Base-by-base conservation (phyloP, 2,888 invertebrate species). In the Hirtodrosophila duncani region DNA sequence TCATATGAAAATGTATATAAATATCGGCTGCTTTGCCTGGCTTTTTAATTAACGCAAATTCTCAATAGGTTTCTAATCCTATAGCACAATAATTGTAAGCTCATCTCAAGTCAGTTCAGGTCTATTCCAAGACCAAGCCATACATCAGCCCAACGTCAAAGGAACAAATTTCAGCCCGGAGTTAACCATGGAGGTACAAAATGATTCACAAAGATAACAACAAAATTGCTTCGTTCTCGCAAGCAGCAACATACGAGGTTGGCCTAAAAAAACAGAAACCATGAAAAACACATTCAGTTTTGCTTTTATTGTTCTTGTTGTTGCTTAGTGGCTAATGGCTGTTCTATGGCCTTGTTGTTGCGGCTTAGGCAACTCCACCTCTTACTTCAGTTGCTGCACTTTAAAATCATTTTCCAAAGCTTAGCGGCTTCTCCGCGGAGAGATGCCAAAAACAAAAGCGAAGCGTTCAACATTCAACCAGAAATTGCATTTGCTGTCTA, bases 161-260 rank as follows among this genome's bases (percentile, higher is more conserved):
- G n/a, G n/a, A n/a, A n/a, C n/a, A n/a, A n/a, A n/a, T n/a, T n/a
- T n/a, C 60, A 48, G 57, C 59, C 55, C 61, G 59, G 59, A 65
- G 67, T 68, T 75, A 56, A 61, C 38, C 52, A 50, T 48, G 63
- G 59, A 61, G 50, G 74, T 69, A 77, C 74, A 69, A 72, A 72
- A 77, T 72, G 71, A 72, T 72, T 78, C 72, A 59, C 69, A 62
- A 42, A 77, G 71, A 72, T 72, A 72, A 77, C 78, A 72, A n/a
- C n/a, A 58, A 77, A 72, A 72, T 72, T 77, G 69, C 74, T 60
- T 60, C 66, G 62, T 62, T 61, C 65, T 29, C 30, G 7, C 29
- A 17, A 29, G 11, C 27, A 8, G 18, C 24, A 14, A 31, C 41
- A 38, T 61, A 39, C 30, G 48, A 14, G 48, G 59, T 68, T 71